Evolutionary conservation across 2,888 invertebrate species (phyloP).

Genomic region (Orthosia gothica): DNA sequence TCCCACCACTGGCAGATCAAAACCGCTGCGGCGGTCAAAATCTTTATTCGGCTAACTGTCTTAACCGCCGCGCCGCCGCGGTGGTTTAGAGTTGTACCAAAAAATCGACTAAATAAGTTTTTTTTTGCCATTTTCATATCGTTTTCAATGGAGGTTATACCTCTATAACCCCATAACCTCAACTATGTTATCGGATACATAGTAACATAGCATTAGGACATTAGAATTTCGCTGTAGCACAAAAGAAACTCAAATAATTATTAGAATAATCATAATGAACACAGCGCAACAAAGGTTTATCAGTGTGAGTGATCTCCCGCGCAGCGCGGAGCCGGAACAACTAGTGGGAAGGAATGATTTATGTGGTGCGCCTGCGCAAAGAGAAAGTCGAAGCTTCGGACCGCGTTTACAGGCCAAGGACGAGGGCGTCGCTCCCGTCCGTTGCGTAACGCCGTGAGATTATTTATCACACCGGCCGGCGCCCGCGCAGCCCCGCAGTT

Average conservation of each 20-base stretch:
- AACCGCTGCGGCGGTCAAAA: too few species aligned
- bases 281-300: slow-evolving; percentile 66
- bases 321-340: slow-evolving; percentile 58
- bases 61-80: too few species aligned
- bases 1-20: too few species aligned
- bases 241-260: slow-evolving; percentile 54
- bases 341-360: slow-evolving; percentile 72
- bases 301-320: slow-evolving; percentile 72
- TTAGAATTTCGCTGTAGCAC: slow-evolving; percentile 18
- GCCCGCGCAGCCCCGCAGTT: slow-evolving; percentile 62
- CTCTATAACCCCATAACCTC: background rate
- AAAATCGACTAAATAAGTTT: too few species aligned
- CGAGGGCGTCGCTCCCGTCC: slow-evolving; percentile 86
- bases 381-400: slow-evolving; percentile 83
- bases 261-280: slow-evolving; percentile 57
- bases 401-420: slow-evolving; percentile 85
- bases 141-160: too few species aligned
- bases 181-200: background rate
- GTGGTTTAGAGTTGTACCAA: too few species aligned
- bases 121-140: too few species aligned
- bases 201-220: background rate
- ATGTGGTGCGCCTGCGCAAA: slow-evolving; percentile 71
- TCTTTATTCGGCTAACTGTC: too few species aligned
- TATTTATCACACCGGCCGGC: slow-evolving; percentile 59
- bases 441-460: slow-evolving; percentile 71